Evolutionary conservation across 92 coral and sea anemone species (phyloP).

Genomic region (Zoanthus solanderi): DNA sequence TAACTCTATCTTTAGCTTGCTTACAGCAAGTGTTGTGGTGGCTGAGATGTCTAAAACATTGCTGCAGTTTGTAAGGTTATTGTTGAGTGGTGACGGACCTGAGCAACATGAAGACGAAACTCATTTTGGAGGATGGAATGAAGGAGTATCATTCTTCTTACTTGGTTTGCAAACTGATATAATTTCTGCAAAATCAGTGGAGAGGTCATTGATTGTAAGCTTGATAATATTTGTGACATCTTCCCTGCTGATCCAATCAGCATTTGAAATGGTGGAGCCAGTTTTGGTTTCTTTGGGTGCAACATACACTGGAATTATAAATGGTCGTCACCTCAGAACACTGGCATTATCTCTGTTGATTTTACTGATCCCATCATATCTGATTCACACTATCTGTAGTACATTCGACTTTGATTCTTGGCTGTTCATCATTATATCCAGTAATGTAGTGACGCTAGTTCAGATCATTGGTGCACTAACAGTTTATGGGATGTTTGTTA

Average conservation of each 20-base stretch:
- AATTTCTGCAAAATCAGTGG: slow-evolving; percentile 64
- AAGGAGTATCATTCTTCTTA: slow-evolving; percentile 81
- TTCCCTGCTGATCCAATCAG: slow-evolving; percentile 84
- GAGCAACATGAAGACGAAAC: slow-evolving; percentile 59
- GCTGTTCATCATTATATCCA: slow-evolving; percentile 90
- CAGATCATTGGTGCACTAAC: slow-evolving; percentile 81
- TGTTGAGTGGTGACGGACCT: slow-evolving; percentile 59
- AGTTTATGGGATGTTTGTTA: slow-evolving; percentile 79
- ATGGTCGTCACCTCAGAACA: slow-evolving; percentile 69
- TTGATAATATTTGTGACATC: slow-evolving; percentile 86
- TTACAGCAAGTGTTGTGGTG: slow-evolving; percentile 82
- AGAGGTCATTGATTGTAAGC: slow-evolving; percentile 76
- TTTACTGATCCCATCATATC: slow-evolving; percentile 72
- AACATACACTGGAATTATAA: slow-evolving; percentile 74
- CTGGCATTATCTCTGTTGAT: slow-evolving; percentile 68
- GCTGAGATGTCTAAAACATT: slow-evolving; percentile 72
- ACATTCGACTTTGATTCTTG: slow-evolving; percentile 84
- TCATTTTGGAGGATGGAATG: slow-evolving; percentile 73
- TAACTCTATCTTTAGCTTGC: slow-evolving; percentile 66
- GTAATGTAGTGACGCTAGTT: slow-evolving; percentile 87
- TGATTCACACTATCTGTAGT: slow-evolving; percentile 75
- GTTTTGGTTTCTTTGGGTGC: slow-evolving; percentile 84
- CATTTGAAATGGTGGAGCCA: slow-evolving; percentile 82
- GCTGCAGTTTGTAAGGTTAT: slow-evolving; percentile 48
- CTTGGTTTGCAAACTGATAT: slow-evolving; percentile 77